These are phyloP conservation scores for Silurus meridionalis DNA, from an alignment of 2,113 vertebrate genomes.

Conservation along the genomic window DNA sequence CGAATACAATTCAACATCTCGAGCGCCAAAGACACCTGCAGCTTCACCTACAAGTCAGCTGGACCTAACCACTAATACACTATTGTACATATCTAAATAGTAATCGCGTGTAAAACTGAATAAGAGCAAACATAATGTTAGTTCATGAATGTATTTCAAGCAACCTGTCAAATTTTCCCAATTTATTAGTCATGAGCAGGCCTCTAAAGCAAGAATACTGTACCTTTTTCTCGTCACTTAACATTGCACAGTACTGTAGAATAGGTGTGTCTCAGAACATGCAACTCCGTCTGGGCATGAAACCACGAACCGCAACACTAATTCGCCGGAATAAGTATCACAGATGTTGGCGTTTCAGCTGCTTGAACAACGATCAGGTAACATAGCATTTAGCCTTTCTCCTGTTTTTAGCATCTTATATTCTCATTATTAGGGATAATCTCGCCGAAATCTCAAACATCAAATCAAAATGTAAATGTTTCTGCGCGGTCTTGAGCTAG, in stretches of 20 bases:
- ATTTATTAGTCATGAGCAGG: neutral
- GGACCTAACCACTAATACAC: too few species aligned
- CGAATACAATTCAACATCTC: too few species aligned
- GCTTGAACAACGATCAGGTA: neutral
- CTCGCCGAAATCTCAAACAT: neutral
- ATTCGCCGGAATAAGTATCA: neutral
- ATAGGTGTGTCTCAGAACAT: slow-evolving; percentile 8
- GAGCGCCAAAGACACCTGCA: too few species aligned
- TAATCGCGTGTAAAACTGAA: neutral
- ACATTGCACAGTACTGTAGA: neutral
- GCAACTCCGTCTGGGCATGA: neutral
- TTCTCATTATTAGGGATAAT: neutral
- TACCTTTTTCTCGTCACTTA: neutral
- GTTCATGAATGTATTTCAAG: neutral
- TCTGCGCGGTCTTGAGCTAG: neutral
- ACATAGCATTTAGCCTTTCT: neutral
- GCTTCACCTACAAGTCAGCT: too few species aligned
- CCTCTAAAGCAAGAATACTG: neutral
- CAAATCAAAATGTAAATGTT: neutral
- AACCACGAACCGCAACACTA: neutral
- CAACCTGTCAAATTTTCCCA: neutral
- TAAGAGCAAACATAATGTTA: neutral
- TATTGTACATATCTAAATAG: too few species aligned
- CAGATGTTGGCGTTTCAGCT: neutral
- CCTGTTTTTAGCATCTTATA: too few species aligned